phyloP scores from a whole-genome alignment of 2,888 invertebrate species.

The Ellobium chinense region DNA sequence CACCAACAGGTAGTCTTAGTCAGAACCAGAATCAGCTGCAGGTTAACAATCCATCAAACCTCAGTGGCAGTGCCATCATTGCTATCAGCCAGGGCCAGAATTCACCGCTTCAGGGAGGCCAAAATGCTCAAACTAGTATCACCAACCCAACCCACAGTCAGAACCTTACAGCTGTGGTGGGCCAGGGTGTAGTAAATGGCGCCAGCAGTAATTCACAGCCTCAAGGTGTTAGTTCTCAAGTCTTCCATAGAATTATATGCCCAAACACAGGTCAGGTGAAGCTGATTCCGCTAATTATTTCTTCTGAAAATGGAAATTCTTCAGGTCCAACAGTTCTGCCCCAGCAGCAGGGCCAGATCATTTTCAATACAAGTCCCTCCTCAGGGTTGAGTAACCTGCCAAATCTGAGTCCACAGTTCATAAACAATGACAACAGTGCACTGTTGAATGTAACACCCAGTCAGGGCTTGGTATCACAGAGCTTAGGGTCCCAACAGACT shows the following conservation, averaged over 20 bases:
- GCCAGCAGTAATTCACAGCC: neutral
- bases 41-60: neutral
- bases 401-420: conserved; percentile 7
- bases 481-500: neutral
- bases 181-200: too few relatives aligned
- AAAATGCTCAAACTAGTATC: neutral
- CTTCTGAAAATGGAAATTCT: neutral
- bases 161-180: too few relatives aligned
- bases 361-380: conserved; percentile 1
- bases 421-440: conserved; percentile 4
- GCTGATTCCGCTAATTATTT: conserved; percentile 6
- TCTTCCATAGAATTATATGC: neutral
- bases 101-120: neutral
- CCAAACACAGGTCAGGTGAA: conserved; percentile 21
- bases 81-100: neutral
- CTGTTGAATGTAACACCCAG: neutral
- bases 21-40: neutral
- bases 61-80: neutral
- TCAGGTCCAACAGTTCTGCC: neutral
- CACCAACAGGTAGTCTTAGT: neutral
- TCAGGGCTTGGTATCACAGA: neutral
- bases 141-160: neutral
- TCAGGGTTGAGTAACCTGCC: neutral
- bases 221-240: neutral
- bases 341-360: conserved; percentile 4